Base-by-base conservation (phyloP, 2,888 invertebrate species). In the Hymenopus coronatus region DNA sequence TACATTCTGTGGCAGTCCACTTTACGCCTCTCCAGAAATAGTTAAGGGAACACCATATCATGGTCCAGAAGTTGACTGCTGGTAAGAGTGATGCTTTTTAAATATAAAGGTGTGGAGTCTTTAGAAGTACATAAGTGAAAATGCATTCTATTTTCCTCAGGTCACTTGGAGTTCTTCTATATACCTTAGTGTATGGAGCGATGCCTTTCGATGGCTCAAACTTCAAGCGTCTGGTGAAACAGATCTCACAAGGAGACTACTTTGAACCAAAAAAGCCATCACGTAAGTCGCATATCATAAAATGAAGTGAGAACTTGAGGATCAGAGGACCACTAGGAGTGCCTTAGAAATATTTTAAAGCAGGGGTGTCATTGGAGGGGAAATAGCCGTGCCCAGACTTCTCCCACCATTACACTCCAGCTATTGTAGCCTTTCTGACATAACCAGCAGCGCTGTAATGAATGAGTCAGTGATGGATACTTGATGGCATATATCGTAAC, bases 191-290 rank as follows among this genome's bases (percentile, higher is more conserved):
- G 91, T 99, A 99, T 93, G 99, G 99, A 91, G 98, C 99, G 91
- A 99, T 99, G 99, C 99, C 98, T 88, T 99, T 99, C 93, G 99
- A 99, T 94, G 99, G 99, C 90, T 98, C 98, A 90, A 99, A 99
- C 94, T 99, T 99, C 94, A 98, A 98, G 94, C 96, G 98, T 92
- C 96, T 99, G 92, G 98, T 99, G 91, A 97, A 97, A 92, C 99
- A 99, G 94, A 99, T 99, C 92, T 98, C 99, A 92, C 97, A 97
- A 92, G 99, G 99, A 8, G 98, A 99, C 93, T 99, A 99, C 93
- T 99, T 98, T 93, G 99, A 99, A 94, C 99, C 99, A 85, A 97
- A 97, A 92, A 97, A 96, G 91, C 98, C 98, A 84, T 98, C 99
- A 90, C 96, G 98, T 97, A 93, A 94, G 96, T 94, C 90, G 81